A percentile compares a stretch with the other conserved stretches of the same genome.
phyloP scores from a whole-genome alignment of 2,888 invertebrate species.

The Eretmocerus hayati region DNA sequence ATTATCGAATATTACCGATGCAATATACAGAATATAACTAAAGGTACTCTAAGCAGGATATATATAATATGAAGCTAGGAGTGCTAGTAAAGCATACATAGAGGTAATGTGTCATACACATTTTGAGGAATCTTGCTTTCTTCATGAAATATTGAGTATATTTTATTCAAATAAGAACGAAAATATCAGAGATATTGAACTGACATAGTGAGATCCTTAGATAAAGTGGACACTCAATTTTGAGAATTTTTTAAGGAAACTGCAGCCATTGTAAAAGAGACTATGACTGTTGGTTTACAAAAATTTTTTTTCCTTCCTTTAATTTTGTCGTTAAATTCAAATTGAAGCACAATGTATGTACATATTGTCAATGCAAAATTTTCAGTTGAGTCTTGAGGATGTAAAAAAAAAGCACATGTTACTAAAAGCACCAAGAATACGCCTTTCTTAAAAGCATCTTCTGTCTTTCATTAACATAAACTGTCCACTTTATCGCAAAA shows the following conservation, averaged over 20 bases:
- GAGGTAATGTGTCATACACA: slow-evolving; percentile 34
- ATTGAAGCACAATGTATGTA: slow-evolving; percentile 21
- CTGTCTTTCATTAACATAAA: slow-evolving; percentile 1
- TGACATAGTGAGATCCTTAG: slow-evolving; percentile 16
- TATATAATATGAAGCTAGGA: slow-evolving; percentile 36
- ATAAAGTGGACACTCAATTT: slow-evolving; percentile 18
- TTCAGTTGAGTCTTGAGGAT: slow-evolving; percentile 8
- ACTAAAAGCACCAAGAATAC: slow-evolving; percentile 18
- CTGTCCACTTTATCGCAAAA: slow-evolving; percentile 21
- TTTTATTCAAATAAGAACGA: slow-evolving; percentile 16
- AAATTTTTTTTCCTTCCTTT: slow-evolving; percentile 6
- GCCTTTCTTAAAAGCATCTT: slow-evolving; percentile 2
- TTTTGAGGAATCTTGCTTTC: slow-evolving; percentile 26
- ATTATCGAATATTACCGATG: slow-evolving; percentile 31
- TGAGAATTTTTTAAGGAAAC: neutral
- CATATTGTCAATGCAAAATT: slow-evolving; percentile 9
- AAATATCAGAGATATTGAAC: slow-evolving; percentile 15
- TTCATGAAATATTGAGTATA: slow-evolving; percentile 27
- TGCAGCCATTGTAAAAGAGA: slow-evolving; percentile 6
- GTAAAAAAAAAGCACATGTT: slow-evolving; percentile 17
- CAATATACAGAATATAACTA: too few relatives aligned
- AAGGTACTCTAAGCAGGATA: slow-evolving; percentile 30
- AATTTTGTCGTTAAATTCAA: slow-evolving; percentile 9
- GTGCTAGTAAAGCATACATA: slow-evolving; percentile 29
- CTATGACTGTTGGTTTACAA: slow-evolving; percentile 1